Percentiles rank a stretch among this genome's conserved stretches.
These are phyloP conservation scores for Romanogobio albipinnatus DNA, from an alignment of 2,113 vertebrate species.

Conservation along the genomic window DNA sequence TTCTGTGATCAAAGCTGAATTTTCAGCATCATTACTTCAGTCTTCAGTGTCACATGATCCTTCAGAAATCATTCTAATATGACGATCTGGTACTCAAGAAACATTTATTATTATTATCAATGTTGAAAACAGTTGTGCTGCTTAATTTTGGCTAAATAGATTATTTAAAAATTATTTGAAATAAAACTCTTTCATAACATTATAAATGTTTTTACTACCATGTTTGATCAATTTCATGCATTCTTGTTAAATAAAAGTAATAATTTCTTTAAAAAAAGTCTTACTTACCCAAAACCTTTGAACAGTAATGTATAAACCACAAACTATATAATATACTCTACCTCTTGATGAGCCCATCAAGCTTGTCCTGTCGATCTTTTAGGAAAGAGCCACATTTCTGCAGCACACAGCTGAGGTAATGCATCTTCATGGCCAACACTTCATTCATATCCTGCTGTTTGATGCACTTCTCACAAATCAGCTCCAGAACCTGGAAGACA, in stretches of 20 bases:
- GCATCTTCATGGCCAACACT: conserved; percentile 98
- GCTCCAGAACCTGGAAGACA: conserved; percentile 76
- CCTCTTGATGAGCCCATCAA: conserved; percentile 92
- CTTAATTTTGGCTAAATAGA: too few relatives aligned
- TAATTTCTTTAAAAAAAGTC: neutral
- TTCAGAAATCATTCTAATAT: neutral
- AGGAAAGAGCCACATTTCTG: conserved; percentile 88
- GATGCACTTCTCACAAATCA: conserved; percentile 96
- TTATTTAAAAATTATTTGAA: too few relatives aligned
- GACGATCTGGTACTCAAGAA: neutral
- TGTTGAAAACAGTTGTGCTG: neutral
- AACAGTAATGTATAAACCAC: neutral
- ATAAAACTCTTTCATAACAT: neutral
- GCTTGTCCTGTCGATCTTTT: conserved; percentile 86
- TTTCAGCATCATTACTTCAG: neutral
- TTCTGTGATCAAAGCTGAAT: neutral
- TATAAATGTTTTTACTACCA: neutral
- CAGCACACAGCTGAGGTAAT: conserved; percentile 93
- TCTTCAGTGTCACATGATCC: neutral
- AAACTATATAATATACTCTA: conserved; percentile 59
- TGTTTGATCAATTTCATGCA: neutral
- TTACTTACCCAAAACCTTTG: neutral
- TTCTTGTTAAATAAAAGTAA: neutral
- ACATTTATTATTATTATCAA: neutral
- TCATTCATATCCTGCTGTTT: conserved; percentile 99